Evolutionary conservation across 2,888 invertebrate genomes (phyloP).

Genomic region (Tipula vernalis): DNA sequence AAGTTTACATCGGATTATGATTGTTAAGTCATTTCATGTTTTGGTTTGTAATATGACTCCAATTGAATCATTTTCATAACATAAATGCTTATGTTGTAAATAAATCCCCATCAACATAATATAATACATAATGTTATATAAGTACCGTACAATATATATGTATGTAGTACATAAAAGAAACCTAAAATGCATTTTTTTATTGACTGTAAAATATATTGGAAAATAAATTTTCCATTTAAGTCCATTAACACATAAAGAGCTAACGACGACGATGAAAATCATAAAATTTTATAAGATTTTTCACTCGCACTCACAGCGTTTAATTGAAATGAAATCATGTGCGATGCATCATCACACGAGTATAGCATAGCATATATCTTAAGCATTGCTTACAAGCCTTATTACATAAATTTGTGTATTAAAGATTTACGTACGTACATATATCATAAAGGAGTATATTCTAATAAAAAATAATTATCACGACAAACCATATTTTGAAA

Average conservation of each 20-base stretch:
- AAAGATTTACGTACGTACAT: neutral
- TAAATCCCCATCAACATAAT: slow-evolving; percentile 4
- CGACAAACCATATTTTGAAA: neutral
- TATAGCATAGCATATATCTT: neutral
- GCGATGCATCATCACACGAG: neutral
- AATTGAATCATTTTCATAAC: neutral
- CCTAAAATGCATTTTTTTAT: neutral
- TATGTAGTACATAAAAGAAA: neutral
- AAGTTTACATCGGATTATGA: neutral
- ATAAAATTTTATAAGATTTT: neutral
- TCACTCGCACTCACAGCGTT: neutral
- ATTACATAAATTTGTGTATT: neutral
- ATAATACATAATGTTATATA: neutral
- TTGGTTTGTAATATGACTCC: neutral
- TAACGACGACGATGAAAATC: neutral
- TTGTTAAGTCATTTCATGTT: neutral
- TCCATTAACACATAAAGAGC: neutral
- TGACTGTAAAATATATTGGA: neutral
- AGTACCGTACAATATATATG: neutral
- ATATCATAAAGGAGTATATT: neutral
- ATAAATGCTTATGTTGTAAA: neutral
- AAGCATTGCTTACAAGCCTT: neutral
- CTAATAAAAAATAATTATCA: neutral
- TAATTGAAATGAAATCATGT: neutral
- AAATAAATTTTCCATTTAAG: neutral